Conservation (phyloP, 2,888 invertebrate genomes). For the Elysia crispata region DNA sequence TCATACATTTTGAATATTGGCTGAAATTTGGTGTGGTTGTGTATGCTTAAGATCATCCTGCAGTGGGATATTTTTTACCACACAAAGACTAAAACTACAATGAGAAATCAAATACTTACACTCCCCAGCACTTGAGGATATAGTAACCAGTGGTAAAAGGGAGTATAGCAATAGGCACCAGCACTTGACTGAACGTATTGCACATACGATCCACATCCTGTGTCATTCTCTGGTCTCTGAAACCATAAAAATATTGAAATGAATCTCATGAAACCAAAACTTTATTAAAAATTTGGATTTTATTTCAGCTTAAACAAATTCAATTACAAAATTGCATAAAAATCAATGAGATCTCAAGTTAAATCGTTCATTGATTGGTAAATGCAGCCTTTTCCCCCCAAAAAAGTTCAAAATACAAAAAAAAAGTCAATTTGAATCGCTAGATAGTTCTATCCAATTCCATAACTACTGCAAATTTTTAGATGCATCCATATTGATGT, state of each 20-base stretch:
- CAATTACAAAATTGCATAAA: too few species aligned
- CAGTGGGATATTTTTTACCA: too few species aligned
- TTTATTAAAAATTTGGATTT: too few species aligned
- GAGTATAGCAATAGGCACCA: slow-evolving; percentile 77
- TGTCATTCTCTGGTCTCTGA: slow-evolving; percentile 80
- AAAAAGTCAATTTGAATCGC: neutral
- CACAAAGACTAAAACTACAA: neutral
- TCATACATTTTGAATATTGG: too few species aligned
- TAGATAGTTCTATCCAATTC: neutral
- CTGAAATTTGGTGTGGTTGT: too few species aligned
- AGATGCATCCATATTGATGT: neutral
- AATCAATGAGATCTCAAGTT: too few species aligned
- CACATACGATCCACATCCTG: slow-evolving; percentile 80
- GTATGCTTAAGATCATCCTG: too few species aligned
- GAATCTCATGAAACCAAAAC: too few species aligned
- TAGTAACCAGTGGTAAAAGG: slow-evolving; percentile 81
- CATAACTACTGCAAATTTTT: neutral
- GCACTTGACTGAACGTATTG: slow-evolving; percentile 77
- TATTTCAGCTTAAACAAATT: too few species aligned
- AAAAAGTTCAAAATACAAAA: too few species aligned
- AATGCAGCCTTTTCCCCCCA: too few species aligned
- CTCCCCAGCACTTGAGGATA: slow-evolving; percentile 79
- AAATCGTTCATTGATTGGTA: too few species aligned
- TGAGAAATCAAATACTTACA: slow-evolving; percentile 71
- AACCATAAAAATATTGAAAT: slow-evolving; percentile 51